A percentile compares a stretch with the other conserved stretches of the same genome.
Evolutionary conservation across 2,113 vertebrate genomes (phyloP).

Genomic region (Dinomys branickii): DNA sequence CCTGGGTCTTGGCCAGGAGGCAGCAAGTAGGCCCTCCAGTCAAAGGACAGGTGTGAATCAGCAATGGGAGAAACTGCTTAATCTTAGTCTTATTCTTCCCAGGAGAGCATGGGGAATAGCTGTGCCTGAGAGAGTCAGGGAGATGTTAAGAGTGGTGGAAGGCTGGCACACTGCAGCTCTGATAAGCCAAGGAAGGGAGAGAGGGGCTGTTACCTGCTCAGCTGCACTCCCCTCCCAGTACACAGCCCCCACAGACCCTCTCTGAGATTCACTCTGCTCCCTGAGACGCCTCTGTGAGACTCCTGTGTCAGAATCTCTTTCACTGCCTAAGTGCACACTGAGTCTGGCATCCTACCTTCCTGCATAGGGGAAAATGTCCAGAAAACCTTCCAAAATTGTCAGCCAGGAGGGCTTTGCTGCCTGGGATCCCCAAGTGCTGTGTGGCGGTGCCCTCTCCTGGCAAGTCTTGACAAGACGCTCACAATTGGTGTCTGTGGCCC

Average conservation of each 20-base stretch:
- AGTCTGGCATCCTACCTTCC: not conserved
- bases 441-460: constrained; percentile 63
- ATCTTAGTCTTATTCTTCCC: not conserved
- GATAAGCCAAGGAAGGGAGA: not conserved
- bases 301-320: not conserved
- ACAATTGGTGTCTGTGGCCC: not conserved
- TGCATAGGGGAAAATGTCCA: no score
- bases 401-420: not conserved
- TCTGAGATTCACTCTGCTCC: not conserved
- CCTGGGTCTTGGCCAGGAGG: not conserved
- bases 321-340: not conserved
- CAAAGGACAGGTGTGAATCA: not conserved
- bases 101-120: not conserved
- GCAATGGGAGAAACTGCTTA: not conserved
- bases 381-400: rapidly evolving
- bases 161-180: not conserved
- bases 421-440: not conserved
- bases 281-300: not conserved
- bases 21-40: not conserved
- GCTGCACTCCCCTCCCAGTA: not conserved
- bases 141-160: not conserved
- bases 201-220: rapidly evolving
- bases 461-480: not conserved
- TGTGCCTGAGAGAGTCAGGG: not conserved
- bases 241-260: not conserved